These are phyloP conservation scores for Holothuria leucospilota DNA, from an alignment of 53 echinoderm and acorn worm genomes.

Conservation along the genomic window DNA sequence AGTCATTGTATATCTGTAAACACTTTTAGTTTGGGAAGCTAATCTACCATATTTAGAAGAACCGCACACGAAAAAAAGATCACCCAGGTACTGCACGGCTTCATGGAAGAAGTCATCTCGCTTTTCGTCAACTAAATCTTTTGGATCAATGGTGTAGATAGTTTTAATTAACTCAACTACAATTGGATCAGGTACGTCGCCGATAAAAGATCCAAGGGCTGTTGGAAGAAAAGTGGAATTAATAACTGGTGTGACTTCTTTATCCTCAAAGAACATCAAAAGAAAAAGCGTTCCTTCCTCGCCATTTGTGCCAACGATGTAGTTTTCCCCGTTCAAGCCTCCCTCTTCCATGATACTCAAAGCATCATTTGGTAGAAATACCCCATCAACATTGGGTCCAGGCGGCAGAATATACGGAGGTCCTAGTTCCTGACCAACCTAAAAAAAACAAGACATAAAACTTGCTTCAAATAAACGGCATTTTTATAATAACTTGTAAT, in stretches of 20 bases:
- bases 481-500: too few species aligned
- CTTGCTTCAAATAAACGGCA: too few species aligned
- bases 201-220: background rate
- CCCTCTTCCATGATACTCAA: constrained; percentile 1
- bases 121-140: background rate
- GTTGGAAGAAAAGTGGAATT: too few species aligned
- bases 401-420: constrained; percentile 16
- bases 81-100: background rate
- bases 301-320: constrained; percentile 1
- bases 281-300: background rate
- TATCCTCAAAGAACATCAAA: background rate
- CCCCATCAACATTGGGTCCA: constrained; percentile 45
- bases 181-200: background rate
- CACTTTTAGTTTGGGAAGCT: background rate
- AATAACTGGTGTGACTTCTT: background rate
- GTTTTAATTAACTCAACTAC: background rate
- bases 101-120: constrained; percentile 4
- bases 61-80: background rate
- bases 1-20: constrained; percentile 23
- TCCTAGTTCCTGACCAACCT: constrained; percentile 43
- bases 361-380: background rate
- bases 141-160: constrained; percentile 13
- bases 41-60: constrained; percentile 10
- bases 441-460: too few species aligned
- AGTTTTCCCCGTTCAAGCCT: background rate